Evolutionary conservation across 2,113 vertebrate species (phyloP).

Genomic region (Corythaixoides concolor): DNA sequence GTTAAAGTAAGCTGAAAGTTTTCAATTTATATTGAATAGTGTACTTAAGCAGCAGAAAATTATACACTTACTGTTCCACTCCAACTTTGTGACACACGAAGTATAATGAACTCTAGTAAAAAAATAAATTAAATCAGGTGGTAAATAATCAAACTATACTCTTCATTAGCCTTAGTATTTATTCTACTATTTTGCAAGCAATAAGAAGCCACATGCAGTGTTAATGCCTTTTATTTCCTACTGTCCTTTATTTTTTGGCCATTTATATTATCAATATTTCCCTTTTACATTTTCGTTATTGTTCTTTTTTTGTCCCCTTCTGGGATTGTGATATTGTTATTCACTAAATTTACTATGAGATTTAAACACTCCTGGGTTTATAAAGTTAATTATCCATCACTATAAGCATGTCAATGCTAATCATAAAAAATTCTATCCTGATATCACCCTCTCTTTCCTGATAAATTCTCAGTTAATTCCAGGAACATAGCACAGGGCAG

Average conservation of each 20-base stretch:
- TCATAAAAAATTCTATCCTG: not conserved
- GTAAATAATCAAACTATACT: constrained; percentile 17
- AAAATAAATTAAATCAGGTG: not conserved
- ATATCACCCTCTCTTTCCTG: not conserved
- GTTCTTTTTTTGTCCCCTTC: not conserved
- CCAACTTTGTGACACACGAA: not conserved
- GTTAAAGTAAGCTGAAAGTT: constrained; percentile 43
- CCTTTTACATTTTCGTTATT: not conserved
- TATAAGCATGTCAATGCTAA: not conserved
- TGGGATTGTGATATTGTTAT: not conserved
- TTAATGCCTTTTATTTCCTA: not conserved
- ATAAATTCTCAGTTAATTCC: not conserved
- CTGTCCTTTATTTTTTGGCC: not conserved
- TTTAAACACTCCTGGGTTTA: not conserved
- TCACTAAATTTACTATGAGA: not conserved
- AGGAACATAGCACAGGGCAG: not conserved
- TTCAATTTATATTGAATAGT: constrained; percentile 19
- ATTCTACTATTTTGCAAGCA: not conserved
- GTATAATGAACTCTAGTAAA: not conserved
- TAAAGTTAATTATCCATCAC: not conserved
- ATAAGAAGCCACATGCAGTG: not conserved
- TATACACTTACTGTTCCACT: not conserved
- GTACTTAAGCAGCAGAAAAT: constrained; percentile 37
- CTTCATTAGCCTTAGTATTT: constrained; percentile 9
- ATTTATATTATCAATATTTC: not conserved